A percentile compares a stretch with the other conserved stretches of the same genome.
Conservation (phyloP, 2,888 invertebrate genomes). For the Limnephilus rhombicus region DNA sequence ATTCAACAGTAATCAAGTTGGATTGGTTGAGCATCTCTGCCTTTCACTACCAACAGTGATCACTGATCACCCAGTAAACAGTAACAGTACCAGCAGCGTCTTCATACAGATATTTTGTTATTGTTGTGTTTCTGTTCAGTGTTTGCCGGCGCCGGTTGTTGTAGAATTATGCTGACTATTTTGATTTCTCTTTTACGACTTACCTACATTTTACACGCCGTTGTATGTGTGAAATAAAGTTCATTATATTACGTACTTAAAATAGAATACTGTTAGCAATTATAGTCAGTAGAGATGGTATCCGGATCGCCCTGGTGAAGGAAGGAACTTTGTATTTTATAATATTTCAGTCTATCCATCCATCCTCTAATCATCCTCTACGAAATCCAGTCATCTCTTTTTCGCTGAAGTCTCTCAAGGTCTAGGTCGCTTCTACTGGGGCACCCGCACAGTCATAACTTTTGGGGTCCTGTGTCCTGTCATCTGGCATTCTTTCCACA, state of each 20-base stretch:
- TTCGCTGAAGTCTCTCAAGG: too few relatives aligned
- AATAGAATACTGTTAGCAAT: not conserved
- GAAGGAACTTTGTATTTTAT: too few relatives aligned
- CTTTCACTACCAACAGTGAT: not conserved
- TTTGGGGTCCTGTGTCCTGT: too few relatives aligned
- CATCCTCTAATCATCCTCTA: too few relatives aligned
- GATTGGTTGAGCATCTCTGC: not conserved
- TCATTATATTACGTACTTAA: not conserved
- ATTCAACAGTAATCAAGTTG: too few relatives aligned
- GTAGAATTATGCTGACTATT: not conserved
- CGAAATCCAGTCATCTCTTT: too few relatives aligned
- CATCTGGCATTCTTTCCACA: too few relatives aligned
- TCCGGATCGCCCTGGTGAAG: too few relatives aligned
- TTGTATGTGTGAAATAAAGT: not conserved
- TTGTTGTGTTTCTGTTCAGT: not conserved
- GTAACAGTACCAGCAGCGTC: not conserved
- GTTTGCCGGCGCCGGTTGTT: constrained; percentile 10
- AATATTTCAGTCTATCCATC: too few relatives aligned
- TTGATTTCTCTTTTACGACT: constrained; percentile 22
- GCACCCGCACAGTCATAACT: too few relatives aligned
- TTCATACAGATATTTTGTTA: not conserved
- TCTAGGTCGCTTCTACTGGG: too few relatives aligned
- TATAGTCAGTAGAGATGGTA: too few relatives aligned
- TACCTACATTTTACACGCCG: constrained; percentile 14
- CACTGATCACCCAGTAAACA: not conserved